phyloP scores from a whole-genome alignment of 2,888 invertebrate species.

The Leptopilina drosophilae region DNA sequence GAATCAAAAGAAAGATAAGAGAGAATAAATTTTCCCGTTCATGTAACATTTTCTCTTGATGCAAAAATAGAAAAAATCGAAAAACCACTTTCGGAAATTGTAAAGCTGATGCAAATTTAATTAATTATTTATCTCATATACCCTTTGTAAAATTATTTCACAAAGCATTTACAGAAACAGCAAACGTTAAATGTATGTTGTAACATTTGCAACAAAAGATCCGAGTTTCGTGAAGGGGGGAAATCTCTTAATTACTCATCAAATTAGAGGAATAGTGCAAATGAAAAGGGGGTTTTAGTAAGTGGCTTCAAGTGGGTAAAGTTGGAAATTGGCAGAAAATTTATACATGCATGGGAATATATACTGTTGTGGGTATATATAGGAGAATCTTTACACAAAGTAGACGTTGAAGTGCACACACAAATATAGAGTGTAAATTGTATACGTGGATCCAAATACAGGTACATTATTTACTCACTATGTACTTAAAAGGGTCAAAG shows the following conservation, averaged over 20 bases:
- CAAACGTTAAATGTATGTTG: neutral
- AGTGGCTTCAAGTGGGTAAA: constrained; percentile 5
- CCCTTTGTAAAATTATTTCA: neutral
- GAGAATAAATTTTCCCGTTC: too few relatives aligned
- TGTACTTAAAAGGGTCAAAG: neutral
- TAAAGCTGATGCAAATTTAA: too few relatives aligned
- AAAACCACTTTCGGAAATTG: too few relatives aligned
- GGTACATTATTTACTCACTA: too few relatives aligned
- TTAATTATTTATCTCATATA: too few relatives aligned
- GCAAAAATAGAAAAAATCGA: too few relatives aligned
- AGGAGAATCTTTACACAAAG: constrained; percentile 10
- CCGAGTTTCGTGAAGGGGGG: neutral
- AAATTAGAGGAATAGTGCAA: neutral
- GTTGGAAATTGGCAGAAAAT: constrained; percentile 12
- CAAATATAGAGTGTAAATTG: too few relatives aligned
- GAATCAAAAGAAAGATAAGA: too few relatives aligned
- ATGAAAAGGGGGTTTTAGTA: neutral
- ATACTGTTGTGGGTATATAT: too few relatives aligned
- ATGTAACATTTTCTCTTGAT: too few relatives aligned
- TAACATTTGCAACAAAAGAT: neutral
- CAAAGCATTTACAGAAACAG: neutral
- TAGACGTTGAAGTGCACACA: constrained; percentile 3
- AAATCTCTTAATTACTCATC: constrained; percentile 21
- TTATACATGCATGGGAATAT: too few relatives aligned
- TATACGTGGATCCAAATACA: too few relatives aligned